phyloP scores from a whole-genome alignment of 2,113 vertebrate genomes.

The Formicarius rufipectus region DNA sequence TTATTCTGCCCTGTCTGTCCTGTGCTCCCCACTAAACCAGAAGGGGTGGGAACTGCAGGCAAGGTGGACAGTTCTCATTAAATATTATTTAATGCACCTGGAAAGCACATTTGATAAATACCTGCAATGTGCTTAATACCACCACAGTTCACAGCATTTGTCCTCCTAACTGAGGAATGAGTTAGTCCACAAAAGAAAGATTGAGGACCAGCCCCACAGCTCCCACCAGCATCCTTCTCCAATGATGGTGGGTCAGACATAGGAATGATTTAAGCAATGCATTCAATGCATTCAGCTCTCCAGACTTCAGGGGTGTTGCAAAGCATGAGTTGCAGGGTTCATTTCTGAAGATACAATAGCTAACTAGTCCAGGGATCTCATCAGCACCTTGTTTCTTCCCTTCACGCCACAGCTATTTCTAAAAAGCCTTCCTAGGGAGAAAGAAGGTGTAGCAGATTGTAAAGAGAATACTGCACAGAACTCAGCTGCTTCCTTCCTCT shows the following conservation, averaged over 20 bases:
- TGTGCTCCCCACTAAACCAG: background rate
- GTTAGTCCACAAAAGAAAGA: background rate
- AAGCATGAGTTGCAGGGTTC: background rate
- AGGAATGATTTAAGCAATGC: background rate
- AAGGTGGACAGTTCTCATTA: background rate
- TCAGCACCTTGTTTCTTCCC: background rate
- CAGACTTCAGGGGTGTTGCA: background rate
- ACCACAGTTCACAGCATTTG: background rate
- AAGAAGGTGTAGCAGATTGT: background rate
- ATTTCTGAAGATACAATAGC: background rate
- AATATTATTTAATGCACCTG: background rate
- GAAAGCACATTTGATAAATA: background rate
- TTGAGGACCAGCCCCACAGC: background rate
- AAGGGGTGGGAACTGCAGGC: background rate
- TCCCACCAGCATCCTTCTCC: accelerated
- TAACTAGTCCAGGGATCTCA: background rate
- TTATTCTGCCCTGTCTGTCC: background rate
- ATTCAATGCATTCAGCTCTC: background rate
- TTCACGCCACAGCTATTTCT: background rate
- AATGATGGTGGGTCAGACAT: background rate
- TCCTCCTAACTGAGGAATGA: background rate
- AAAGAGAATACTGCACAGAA: background rate
- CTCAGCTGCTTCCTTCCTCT: background rate
- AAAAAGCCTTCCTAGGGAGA: background rate
- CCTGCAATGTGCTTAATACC: background rate